Conservation (phyloP, 2,797 vertebrate genomes). For the Sebastes aleutianus region DNA sequence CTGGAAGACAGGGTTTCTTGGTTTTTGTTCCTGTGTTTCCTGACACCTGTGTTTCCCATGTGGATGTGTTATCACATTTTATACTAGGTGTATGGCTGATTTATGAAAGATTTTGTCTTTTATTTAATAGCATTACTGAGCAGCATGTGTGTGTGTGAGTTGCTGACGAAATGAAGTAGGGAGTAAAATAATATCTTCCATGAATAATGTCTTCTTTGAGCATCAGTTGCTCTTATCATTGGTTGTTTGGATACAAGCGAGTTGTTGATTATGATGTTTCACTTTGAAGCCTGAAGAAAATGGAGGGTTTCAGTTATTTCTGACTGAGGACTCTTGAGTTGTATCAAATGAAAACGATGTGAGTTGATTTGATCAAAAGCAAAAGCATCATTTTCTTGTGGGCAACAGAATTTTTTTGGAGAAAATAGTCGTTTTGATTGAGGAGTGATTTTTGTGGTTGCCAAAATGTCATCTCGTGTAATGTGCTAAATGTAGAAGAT, state of each 20-base stretch:
- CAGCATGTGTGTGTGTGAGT: neutral
- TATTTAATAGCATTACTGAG: neutral
- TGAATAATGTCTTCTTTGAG: neutral
- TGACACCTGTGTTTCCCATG: neutral
- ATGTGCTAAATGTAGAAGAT: constrained; percentile 12
- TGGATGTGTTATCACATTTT: neutral
- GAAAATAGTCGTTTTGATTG: constrained; percentile 13
- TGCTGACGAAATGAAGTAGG: neutral
- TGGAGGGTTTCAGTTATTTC: constrained; percentile 10
- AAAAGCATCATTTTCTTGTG: neutral
- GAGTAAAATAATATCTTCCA: neutral
- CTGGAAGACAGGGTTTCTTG: neutral
- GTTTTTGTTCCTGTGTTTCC: neutral
- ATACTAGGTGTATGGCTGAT: neutral
- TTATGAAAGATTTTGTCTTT: constrained; percentile 4
- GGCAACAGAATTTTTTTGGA: neutral
- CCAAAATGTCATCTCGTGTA: constrained; percentile 21
- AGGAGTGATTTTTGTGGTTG: neutral
- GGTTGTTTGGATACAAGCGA: neutral
- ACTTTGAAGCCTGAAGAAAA: constrained; percentile 2
- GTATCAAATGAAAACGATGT: neutral
- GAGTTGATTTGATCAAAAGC: constrained; percentile 24
- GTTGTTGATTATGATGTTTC: constrained; percentile 6
- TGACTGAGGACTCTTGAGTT: neutral
- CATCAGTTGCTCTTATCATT: neutral